Base-by-base conservation (phyloP, 2,888 invertebrate species). In the Tenthredo livida region DNA sequence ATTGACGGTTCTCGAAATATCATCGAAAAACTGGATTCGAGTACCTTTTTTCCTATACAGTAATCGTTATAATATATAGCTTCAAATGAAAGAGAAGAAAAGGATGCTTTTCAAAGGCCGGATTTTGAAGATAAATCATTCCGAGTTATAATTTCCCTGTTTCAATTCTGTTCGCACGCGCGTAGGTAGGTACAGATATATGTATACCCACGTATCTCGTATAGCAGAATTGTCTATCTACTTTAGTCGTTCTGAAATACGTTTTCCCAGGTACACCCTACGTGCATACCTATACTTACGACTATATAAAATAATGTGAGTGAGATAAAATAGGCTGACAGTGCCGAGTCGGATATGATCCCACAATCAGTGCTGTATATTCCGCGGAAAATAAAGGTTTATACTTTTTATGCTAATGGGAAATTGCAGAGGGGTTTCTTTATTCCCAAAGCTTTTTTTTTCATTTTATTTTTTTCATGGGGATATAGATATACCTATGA, bases 351-450 rank as follows among this genome's bases (percentile, higher is more conserved):
- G 15, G 37, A 70, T 37, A 33, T 29, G 70, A 29, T 37, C 37
- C 70, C n/a, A 70, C 40, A 72, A 40, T n/a, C 72, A 15, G 40
- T 72, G 72, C 37, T 72, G 15, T 33, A 17, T 72, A 72, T 37
- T 72, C 72, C 33, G n/a, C 6, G 40, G 17, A 12, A 10, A 72
- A 72, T 72, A 37, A 72, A n/a, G 72, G 72, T 61, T 61, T 29
- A 61, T 61, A 61, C n/a, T 9, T 72, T 54, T 72, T 54, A 54
- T 33, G n/a, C 40, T 72, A n/a, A 72, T 33, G 72, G 72, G 17
- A n/a, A 40, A 37, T 37, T 17, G 7, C 37, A 4, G 10, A 61
- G 72, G n/a, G 37, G 37, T 6, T 72, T 72, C 47, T 37, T 72
- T 40, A 40, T 72, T 72, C 40, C 33, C 10, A 29, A 37, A 72